Evolutionary conservation across 1,140 invertebrate genomes (phyloP), one percentile per base, ranked within the genome.

Genomic region (Augochlora pura): DNA sequence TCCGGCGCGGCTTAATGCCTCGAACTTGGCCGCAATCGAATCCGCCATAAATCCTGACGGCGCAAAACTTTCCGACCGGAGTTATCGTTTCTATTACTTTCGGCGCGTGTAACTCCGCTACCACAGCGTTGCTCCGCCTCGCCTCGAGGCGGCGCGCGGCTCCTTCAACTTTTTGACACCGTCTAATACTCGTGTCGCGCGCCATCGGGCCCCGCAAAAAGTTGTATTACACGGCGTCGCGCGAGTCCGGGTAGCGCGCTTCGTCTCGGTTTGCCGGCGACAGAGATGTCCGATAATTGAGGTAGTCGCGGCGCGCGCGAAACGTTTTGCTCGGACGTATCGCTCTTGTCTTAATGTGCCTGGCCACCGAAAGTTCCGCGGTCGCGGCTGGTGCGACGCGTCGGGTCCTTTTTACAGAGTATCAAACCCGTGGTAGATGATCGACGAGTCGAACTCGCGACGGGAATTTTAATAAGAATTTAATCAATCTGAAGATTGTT

Each of bases 11-110:
- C 39, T 46, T 46, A 66, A 42, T 49, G 39, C 7, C 65, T 16
- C 39, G 39, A 66, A 66, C 65, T 66, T 66, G 65, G 65, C 65
- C 39, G 39, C 65, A n/a, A 66, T 66, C 39, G 65, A 66, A 49
- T 14, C 12, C 3, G 5, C 38, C 39, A 49, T 66, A 66, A 66
- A 66, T 46, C 39, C 39, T 16, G 16, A 6, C 6, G 5, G 14
- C 6, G 14, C 6, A 46, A 66, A 66, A 23, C 49, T 66, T 66
- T 23, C 10, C 3, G 23, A 8, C 2, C 5, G n/a, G 49, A 66
- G n/a, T 66, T 39, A 66, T 42, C 65, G 39, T 49, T 66, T 66
- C 65, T 66, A 49, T 66, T 66, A 49, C 65, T 49, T 27, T 46
- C n/a, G 65, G 9, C 32, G 21, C 5, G 49, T 54, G 0, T 14